A percentile compares a stretch with the other conserved stretches of the same genome.
Conservation (phyloP, 2,888 invertebrate species). For the Ophion ventricosus region DNA sequence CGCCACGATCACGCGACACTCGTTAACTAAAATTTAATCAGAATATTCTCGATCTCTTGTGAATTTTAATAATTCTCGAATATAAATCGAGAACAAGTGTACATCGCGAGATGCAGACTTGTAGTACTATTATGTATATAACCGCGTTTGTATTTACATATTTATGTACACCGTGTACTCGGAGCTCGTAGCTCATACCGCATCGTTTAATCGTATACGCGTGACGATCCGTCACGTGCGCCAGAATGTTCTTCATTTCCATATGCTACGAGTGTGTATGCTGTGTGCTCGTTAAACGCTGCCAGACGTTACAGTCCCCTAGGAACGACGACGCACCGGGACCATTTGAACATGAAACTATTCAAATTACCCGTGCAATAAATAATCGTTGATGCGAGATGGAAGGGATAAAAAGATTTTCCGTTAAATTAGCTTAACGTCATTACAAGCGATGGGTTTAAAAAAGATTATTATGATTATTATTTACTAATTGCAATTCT, state of each 20-base stretch:
- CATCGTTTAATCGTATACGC: conserved; percentile 44
- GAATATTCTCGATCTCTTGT: neutral
- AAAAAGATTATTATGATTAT: neutral
- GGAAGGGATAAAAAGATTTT: neutral
- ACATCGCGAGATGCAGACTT: neutral
- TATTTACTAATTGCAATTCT: neutral
- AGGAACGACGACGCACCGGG: neutral
- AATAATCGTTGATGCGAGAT: neutral
- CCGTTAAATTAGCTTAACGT: neutral
- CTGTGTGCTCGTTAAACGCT: conserved; percentile 7
- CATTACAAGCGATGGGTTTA: neutral
- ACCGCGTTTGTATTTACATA: neutral
- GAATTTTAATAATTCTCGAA: conserved; percentile 48
- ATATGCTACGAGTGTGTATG: conserved; percentile 52
- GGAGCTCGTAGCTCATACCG: conserved; percentile 14
- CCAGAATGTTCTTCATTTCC: conserved; percentile 72
- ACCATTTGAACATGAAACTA: neutral
- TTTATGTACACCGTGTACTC: conserved; percentile 2
- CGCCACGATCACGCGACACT: neutral
- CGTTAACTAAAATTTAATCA: neutral
- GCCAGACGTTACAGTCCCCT: neutral
- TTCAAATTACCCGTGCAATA: neutral
- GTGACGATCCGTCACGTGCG: conserved; percentile 71
- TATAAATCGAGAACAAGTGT: conserved; percentile 12
- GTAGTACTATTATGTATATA: neutral